Evolutionary conservation across 1,140 invertebrate species (phyloP).

Genomic region (Drosophila virilis): DNA sequence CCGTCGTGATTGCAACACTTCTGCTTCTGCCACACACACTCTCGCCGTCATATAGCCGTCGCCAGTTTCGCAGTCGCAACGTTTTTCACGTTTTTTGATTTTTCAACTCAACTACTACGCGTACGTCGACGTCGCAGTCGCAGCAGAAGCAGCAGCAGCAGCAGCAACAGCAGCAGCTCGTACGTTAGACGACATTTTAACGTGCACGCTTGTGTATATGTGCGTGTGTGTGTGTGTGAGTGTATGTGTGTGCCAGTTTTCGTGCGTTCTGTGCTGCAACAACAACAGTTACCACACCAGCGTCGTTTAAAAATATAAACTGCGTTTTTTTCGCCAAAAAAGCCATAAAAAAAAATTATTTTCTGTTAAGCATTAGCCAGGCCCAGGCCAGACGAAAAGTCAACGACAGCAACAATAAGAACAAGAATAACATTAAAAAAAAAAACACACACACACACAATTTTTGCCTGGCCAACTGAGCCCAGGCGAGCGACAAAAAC

Average conservation of each 20-base stretch:
- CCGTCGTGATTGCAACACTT: conserved; percentile 84
- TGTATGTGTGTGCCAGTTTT: conserved; percentile 73
- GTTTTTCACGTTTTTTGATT: conserved; percentile 45
- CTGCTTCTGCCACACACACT: conserved; percentile 47
- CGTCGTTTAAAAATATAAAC: conserved; percentile 71
- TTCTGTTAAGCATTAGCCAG: conserved; percentile 58
- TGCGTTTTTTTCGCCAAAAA: conserved; percentile 81
- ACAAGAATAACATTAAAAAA: conserved; percentile 17
- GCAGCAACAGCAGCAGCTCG: conserved; percentile 38
- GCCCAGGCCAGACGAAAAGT: conserved; percentile 60
- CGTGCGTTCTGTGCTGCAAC: conserved; percentile 72
- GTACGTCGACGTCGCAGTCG: conserved; percentile 36
- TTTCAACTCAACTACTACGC: conserved; percentile 28
- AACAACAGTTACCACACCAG: conserved; percentile 69
- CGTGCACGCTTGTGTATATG: conserved; percentile 36
- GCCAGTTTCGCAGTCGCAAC: conserved; percentile 37
- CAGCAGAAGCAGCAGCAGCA: no score
- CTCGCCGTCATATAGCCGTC: conserved; percentile 37
- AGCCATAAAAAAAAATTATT: conserved; percentile 66
- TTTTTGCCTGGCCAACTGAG: conserved; percentile 48
- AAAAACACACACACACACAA: conserved; percentile 36
- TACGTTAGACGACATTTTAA: conserved; percentile 62
- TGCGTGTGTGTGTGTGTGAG: conserved; percentile 7
- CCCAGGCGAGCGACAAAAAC: conserved; percentile 56
- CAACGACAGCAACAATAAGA: conserved; percentile 47